Base-by-base conservation (phyloP, 2,797 vertebrate genomes). In the Parauchenoglanis ngamensis region DNA sequence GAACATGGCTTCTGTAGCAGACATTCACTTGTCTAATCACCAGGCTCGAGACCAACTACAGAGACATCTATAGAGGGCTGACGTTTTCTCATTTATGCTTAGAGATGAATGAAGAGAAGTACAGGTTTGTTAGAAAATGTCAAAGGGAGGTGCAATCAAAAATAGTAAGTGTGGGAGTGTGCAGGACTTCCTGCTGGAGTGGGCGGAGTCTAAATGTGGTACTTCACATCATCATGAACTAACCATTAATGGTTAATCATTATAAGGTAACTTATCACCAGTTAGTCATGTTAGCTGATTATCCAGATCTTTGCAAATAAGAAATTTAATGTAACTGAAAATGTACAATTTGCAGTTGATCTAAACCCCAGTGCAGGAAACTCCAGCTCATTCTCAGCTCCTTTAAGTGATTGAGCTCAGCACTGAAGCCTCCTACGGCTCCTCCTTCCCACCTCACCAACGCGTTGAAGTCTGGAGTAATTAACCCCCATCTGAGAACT, bases 381-480 rank as follows among this genome's bases (percentile, higher is more conserved):
- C 21, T 11, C 11, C 49, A 46, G 77, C 72, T 87, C 80, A 87
- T 83, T 88, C 81, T 44, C 72, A 76, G 73, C 80, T 89, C 87
- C 85, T 85, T 73, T 89, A 81, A 85, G 75, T 80, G 89, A 90
- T 86, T 83, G 70, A 85, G 67, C 87, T 84, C 83, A 35, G 67
- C 78, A 44, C 85, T 87, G 78, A 87, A 89, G 70, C 78, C 83
- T 89, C 87, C 89, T 76, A 78, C 72, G 49, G 84, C 86, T 79
- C 77, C 86, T 88, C 83, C 35, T 79, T 88, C 81, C 76, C 75
- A 77, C 84, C 90, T 84, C 83, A 65, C 56, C 70, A 76, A 75
- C 25, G 83, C 85, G 91, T 91, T 91, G 89, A 90, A 88, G 86
- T 89, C 88, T 89, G 87, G 65, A 87, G 90, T 89, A 91, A 91